Base-by-base conservation (phyloP, 2,888 invertebrate genomes). In the Hypomecis punctinalis region DNA sequence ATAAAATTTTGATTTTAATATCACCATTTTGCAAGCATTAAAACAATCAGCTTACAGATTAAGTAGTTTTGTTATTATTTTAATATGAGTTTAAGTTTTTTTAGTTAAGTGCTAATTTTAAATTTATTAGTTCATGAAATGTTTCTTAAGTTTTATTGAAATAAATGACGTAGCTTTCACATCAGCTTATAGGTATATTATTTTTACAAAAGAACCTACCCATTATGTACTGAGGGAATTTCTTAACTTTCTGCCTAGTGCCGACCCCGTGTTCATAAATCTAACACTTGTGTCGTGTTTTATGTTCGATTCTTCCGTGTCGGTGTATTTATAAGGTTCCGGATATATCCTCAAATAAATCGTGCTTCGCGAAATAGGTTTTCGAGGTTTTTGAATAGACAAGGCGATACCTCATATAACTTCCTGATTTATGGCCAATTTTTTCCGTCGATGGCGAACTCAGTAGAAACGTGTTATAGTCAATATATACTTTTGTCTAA, bases 221-320 rank as follows among this genome's bases (percentile, higher is more conserved):
- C 5, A 47, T 10, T 0, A 9, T 45, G 6, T 45, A 11, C 36
- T 11, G 7, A 37, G 6, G 37, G 36, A 49, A 37, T 11, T 11
- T 37, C 36, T 36, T 7, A 13, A 51, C 49, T 13, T 49, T 36
- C 8, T 37, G 13, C 9, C 39, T 10, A 6, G 0, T 37, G 11
- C 11, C 13, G 11, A 9, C 52, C 40, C 4, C 23, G 6, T 23
- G 52, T 33, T 40, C 33, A 52, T 52, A 52, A 52, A 52, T 58
- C 48, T 40, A 33, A 10, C 57, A 49, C 57, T 48, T 48, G 48
- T 40, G 40, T 48, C 48, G 23, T 56, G 47, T 46, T 52, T 59
- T 52, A 47, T 23, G 45, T 58, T 45, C 43, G 48, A 43, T 53
- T 51, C 39, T 55, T 61, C 47, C 37, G 51, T 37, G 45, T 45